Conservation (phyloP, 2,113 vertebrate genomes). For the Ptyas mucosa region DNA sequence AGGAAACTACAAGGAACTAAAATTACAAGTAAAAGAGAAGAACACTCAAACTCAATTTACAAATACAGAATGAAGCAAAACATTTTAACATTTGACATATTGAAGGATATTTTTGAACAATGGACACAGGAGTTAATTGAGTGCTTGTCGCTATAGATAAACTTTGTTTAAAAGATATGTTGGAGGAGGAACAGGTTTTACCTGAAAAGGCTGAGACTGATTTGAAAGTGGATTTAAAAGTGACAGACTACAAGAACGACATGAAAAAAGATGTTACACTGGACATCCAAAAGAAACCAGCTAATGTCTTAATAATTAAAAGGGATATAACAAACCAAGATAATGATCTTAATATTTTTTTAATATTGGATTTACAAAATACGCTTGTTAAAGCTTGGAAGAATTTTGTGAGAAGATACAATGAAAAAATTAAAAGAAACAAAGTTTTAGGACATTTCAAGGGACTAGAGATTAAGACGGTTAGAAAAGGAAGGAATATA, state of each 20-base stretch:
- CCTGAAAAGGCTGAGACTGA: background rate
- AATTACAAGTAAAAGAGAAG: background rate
- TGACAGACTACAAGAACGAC: background rate
- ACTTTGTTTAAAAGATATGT: background rate
- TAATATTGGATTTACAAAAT: background rate
- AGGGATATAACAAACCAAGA: background rate
- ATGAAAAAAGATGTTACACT: background rate
- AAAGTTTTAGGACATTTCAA: background rate
- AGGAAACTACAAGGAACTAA: background rate
- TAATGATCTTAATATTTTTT: background rate
- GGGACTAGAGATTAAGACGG: background rate
- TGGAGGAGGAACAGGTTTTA: background rate
- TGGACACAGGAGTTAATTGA: background rate
- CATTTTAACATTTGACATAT: background rate
- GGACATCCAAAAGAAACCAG: background rate
- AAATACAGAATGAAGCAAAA: background rate
- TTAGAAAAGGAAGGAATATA: background rate
- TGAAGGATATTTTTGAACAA: background rate
- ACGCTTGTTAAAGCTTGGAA: background rate
- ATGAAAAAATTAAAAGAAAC: background rate
- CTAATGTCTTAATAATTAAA: background rate
- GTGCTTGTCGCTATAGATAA: background rate
- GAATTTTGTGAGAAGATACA: background rate
- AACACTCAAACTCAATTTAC: background rate
- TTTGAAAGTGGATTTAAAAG: background rate